Percentiles rank a stretch among this genome's conserved stretches.
phyloP scores from a whole-genome alignment of 2,113 vertebrate species.

The Stigmatopora nigra region DNA sequence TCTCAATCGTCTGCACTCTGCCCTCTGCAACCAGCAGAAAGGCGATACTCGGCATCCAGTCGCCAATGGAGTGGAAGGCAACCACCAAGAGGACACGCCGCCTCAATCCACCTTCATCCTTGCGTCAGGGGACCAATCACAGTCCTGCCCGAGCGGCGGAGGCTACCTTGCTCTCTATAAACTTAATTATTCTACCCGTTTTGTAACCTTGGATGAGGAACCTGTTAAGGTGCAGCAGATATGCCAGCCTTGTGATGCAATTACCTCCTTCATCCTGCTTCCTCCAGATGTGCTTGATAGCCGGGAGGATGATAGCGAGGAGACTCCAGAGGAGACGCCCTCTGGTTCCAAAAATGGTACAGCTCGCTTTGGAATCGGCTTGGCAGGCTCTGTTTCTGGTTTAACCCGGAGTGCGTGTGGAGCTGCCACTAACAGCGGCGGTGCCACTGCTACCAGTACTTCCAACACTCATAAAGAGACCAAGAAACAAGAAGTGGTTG shows the following conservation, averaged over 20 bases:
- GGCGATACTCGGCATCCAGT: slow-evolving; percentile 74
- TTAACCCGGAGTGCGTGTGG: slow-evolving; percentile 39
- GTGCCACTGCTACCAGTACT: slow-evolving; percentile 10
- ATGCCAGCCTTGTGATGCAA: slow-evolving; percentile 87
- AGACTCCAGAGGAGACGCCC: slow-evolving; percentile 79
- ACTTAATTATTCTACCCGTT: slow-evolving; percentile 94
- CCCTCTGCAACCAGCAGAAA: slow-evolving; percentile 87
- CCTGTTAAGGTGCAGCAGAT: slow-evolving; percentile 95
- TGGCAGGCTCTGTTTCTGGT: slow-evolving; percentile 14
- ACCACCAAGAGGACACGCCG: slow-evolving; percentile 43
- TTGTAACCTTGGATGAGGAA: slow-evolving; percentile 94
- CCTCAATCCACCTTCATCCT: slow-evolving; percentile 86
- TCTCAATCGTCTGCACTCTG: slow-evolving; percentile 96
- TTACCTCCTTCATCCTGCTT: slow-evolving; percentile 94
- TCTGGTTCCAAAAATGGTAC: slow-evolving; percentile 76
- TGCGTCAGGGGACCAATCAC: slow-evolving; percentile 75
- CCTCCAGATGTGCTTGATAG: slow-evolving; percentile 92
- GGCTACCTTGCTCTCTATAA: slow-evolving; percentile 96
- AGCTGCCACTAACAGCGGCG: slow-evolving; percentile 27
- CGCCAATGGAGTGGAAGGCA: slow-evolving; percentile 86
- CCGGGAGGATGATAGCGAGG: slow-evolving; percentile 92
- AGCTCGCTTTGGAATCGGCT: slow-evolving; percentile 19
- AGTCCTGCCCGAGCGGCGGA: slow-evolving; percentile 65
- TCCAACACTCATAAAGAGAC: slow-evolving; percentile 74
- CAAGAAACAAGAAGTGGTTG: slow-evolving; percentile 74